These are phyloP conservation scores for Cephalophus harveyi DNA, from an alignment of 2,113 vertebrate genomes.

Conservation along the genomic window DNA sequence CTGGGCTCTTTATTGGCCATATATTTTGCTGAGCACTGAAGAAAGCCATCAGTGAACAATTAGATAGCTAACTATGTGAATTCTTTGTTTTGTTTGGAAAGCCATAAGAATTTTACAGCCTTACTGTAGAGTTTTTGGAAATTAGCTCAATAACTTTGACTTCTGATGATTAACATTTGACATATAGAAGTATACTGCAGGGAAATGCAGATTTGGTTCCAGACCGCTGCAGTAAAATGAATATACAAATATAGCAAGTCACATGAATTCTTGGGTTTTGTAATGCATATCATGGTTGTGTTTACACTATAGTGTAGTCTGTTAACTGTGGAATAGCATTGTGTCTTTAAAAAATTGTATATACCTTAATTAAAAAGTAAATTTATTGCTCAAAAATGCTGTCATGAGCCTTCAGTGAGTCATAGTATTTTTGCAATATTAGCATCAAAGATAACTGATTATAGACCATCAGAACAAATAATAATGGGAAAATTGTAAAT, in stretches of 20 bases:
- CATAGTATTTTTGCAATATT: background rate
- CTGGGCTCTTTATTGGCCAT: background rate
- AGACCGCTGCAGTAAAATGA: background rate
- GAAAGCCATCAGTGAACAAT: background rate
- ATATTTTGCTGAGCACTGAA: background rate
- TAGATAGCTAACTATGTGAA: background rate
- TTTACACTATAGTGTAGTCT: background rate
- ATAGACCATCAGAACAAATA: background rate
- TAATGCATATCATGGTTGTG: background rate
- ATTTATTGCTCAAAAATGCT: background rate
- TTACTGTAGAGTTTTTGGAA: background rate
- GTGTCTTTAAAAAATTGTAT: background rate
- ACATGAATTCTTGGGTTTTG: background rate
- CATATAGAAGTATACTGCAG: background rate
- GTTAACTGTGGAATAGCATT: background rate
- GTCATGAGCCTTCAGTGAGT: background rate
- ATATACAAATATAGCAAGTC: background rate
- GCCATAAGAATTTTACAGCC: background rate
- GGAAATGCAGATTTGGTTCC: background rate
- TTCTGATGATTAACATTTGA: background rate
- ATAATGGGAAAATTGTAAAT: background rate
- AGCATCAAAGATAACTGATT: background rate
- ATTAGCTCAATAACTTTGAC: background rate
- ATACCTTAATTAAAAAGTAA: background rate
- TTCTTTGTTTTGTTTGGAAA: constrained; percentile 22